Conservation (phyloP, 92 coral and sea anemone genomes). For the Porites cylindrica region DNA sequence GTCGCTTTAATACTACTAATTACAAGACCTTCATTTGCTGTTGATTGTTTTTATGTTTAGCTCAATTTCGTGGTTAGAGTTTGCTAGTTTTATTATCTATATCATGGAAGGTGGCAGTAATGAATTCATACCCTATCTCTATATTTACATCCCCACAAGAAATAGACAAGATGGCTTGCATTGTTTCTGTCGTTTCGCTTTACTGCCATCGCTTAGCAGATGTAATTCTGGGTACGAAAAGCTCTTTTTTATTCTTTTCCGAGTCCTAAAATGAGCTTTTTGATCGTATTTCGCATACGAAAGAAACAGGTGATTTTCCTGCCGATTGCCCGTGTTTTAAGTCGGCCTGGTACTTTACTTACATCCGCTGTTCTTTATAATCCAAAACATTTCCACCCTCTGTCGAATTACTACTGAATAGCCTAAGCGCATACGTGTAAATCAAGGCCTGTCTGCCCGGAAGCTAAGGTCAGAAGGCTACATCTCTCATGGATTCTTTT, state of each 20-base stretch:
- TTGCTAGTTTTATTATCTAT: not conserved
- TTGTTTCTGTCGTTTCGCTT: constrained; percentile 7
- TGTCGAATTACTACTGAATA: not conserved
- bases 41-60: not conserved
- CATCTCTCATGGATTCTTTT: constrained; percentile 14
- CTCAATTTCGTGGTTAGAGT: not conserved
- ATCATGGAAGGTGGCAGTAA: not conserved
- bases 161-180: constrained; percentile 15
- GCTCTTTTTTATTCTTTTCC: not conserved
- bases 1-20: not conserved
- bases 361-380: constrained; percentile 13
- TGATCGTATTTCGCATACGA: not conserved
- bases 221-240: not conserved
- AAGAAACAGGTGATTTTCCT: not conserved
- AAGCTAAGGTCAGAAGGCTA: constrained; percentile 29
- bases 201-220: constrained; percentile 15
- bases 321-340: constrained; percentile 1
- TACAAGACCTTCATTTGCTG: not conserved
- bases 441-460: constrained; percentile 21
- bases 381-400: constrained; percentile 19
- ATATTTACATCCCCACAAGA: constrained; percentile 1
- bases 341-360: no score
- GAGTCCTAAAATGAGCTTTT: not conserved
- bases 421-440: not conserved
- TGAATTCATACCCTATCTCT: constrained; percentile 11